Percentiles rank a stretch among this genome's conserved stretches.
Evolutionary conservation across 1,140 invertebrate genomes (phyloP).

Genomic region (Adoxophyes honmai): DNA sequence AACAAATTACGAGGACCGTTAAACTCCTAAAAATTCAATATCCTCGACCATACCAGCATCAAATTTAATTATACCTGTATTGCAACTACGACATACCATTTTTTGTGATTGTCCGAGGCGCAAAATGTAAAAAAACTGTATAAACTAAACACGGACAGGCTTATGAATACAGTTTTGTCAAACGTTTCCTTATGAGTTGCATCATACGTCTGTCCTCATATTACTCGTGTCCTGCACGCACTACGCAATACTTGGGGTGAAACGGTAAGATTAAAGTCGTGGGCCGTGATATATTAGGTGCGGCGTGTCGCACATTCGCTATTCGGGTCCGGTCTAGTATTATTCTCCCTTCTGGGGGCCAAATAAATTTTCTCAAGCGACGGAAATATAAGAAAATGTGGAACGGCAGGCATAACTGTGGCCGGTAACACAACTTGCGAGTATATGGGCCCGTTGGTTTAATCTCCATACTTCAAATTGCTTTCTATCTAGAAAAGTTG

Average conservation of each 20-base stretch:
- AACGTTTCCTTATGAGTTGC: too few relatives aligned
- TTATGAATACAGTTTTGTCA: too few relatives aligned
- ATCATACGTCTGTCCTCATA: background rate
- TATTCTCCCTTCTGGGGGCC: constrained; percentile 32
- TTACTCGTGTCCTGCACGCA: background rate
- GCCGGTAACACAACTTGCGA: constrained; percentile 18
- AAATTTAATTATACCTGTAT: too few relatives aligned
- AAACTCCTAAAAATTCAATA: too few relatives aligned
- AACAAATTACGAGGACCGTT: too few relatives aligned
- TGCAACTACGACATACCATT: too few relatives aligned
- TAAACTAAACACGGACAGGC: too few relatives aligned
- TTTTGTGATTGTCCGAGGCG: too few relatives aligned
- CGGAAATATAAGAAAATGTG: constrained; percentile 40
- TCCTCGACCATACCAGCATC: too few relatives aligned
- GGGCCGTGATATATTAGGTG: constrained; percentile 40
- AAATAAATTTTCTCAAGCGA: constrained; percentile 37
- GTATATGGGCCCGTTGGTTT: constrained; percentile 23
- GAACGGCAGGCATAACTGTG: constrained; percentile 21
- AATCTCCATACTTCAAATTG: constrained; percentile 20
- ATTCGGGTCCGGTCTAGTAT: constrained; percentile 36
- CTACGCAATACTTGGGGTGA: constrained; percentile 23
- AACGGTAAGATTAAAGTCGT: constrained; percentile 37
- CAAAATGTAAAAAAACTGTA: too few relatives aligned
- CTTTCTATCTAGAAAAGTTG: too few relatives aligned
- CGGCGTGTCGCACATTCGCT: constrained; percentile 35